Evolutionary conservation across 2,113 vertebrate genomes (phyloP), one percentile per base, ranked within the genome.

Genomic region (Todiramphus saurophagus): DNA sequence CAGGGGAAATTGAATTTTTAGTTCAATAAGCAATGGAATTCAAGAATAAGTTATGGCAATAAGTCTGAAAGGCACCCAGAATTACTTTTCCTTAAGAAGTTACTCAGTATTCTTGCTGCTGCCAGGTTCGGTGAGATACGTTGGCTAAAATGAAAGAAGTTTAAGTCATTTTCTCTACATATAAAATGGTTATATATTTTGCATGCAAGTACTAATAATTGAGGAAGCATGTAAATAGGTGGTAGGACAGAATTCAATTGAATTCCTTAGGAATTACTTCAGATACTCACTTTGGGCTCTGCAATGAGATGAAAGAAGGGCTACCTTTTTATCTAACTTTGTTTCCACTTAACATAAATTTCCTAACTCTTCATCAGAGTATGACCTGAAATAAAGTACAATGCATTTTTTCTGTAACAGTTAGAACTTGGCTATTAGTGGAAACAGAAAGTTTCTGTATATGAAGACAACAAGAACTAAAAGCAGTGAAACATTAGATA

Each of bases 31-130:
- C 85, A 46, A 69, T 60, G 66, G 21, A 94, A 27, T 94, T 96
- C 94, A 95, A 96, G 76, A 79, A 94, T 89, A 94, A 87, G 58
- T 87, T 87, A 94, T 84, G 64, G 77, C 86, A 95, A 83, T 89
- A 83, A 63, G 73, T 41, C 64, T 68, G 93, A 91, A 85, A 74
- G 51, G 55, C 51, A 72, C 16, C 13, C 9, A 87, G 91, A 83
- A 93, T 96, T 94, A 87, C 37, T 94, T 95, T 97, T 97, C 70
- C 90, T 96, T 97, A 69, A 96, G 90, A 97, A 87, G 60, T 95
- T 97, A 94, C 90, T 93, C 94, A 75, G 58, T 77, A 84, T 96
- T 94, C 56, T 74, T 75, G 48, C 44, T 92, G 60, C 51, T 68
- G 13, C 23, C 44, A 90, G 68, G 43, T 75, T 94, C 43, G 75